Evolutionary conservation across 2,113 vertebrate genomes (phyloP).

Genomic region (Microtus richardsoni): DNA sequence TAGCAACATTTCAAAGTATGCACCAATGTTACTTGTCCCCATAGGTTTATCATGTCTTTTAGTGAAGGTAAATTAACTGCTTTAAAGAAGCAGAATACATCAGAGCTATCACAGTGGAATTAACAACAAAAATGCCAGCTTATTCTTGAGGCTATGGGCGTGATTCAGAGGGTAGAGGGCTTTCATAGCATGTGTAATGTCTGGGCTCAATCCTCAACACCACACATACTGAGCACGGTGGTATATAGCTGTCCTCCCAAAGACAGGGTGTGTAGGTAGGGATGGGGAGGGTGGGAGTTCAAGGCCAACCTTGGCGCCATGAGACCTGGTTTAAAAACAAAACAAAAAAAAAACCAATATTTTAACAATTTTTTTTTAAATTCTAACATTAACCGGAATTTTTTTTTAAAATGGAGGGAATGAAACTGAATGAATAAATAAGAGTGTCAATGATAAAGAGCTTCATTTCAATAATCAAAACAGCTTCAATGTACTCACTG

Average conservation of each 20-base stretch:
- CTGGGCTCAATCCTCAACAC: not conserved
- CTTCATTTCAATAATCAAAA: not conserved
- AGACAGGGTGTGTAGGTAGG: not conserved
- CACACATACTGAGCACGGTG: not conserved
- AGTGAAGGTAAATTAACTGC: not conserved
- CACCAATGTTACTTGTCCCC: not conserved
- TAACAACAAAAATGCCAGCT: not conserved
- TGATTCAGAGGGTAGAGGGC: not conserved
- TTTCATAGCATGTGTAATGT: not conserved
- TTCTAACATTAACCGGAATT: not conserved
- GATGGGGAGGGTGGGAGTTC: not conserved
- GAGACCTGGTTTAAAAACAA: not conserved
- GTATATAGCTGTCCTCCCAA: not conserved
- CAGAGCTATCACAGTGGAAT: not conserved
- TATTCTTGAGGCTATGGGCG: not conserved
- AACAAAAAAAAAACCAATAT: too few relatives aligned
- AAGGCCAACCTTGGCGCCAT: too few relatives aligned
- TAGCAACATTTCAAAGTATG: not conserved
- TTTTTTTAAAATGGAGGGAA: not conserved
- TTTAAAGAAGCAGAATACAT: slow-evolving; percentile 25
- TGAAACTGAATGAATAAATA: not conserved
- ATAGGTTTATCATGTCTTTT: not conserved
- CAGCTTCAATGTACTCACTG: not conserved
- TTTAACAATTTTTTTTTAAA: too few relatives aligned
- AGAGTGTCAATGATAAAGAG: not conserved